A percentile compares a stretch with the other conserved stretches of the same genome.
Conservation (phyloP, 2,797 vertebrate species). For the Sebastes reedi region DNA sequence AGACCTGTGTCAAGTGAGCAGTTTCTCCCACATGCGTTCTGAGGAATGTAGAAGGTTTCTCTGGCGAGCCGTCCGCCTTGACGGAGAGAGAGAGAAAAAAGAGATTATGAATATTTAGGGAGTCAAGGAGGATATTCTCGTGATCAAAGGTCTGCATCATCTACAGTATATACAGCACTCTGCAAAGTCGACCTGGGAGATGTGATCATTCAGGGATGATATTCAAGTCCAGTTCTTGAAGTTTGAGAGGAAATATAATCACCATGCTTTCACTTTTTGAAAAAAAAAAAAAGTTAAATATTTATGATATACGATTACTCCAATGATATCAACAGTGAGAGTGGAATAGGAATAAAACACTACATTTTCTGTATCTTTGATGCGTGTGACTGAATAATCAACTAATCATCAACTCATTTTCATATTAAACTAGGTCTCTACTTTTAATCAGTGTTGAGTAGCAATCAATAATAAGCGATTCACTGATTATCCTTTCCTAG, state of each 20-base stretch:
- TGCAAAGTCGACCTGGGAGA: slow-evolving; percentile 21
- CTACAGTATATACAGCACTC: slow-evolving; percentile 12
- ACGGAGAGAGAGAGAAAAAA: slow-evolving; percentile 60
- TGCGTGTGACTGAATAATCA: not conserved
- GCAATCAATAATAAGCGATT: slow-evolving; percentile 1
- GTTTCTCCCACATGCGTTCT: slow-evolving; percentile 93
- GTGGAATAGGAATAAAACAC: not conserved
- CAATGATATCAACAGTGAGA: slow-evolving; percentile 1
- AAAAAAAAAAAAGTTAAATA: slow-evolving; percentile 20
- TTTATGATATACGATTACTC: slow-evolving; percentile 28
- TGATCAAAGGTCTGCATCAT: slow-evolving; percentile 54
- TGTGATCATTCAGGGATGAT: slow-evolving; percentile 12
- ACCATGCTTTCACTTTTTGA: slow-evolving; percentile 3
- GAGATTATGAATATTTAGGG: slow-evolving; percentile 57
- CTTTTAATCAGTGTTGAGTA: not conserved
- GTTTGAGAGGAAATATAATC: slow-evolving; percentile 22
- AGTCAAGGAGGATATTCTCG: slow-evolving; percentile 17
- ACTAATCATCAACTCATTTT: slow-evolving; percentile 4
- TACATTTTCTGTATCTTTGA: not conserved
- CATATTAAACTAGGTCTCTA: not conserved
- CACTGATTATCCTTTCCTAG: slow-evolving; percentile 14
- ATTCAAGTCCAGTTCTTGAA: not conserved
- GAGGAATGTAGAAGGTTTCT: slow-evolving; percentile 96
- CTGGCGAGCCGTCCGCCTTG: slow-evolving; percentile 91
- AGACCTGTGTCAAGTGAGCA: slow-evolving; percentile 86